phyloP scores from a whole-genome alignment of 2,797 vertebrate species.

The Onychomys arenicola region DNA sequence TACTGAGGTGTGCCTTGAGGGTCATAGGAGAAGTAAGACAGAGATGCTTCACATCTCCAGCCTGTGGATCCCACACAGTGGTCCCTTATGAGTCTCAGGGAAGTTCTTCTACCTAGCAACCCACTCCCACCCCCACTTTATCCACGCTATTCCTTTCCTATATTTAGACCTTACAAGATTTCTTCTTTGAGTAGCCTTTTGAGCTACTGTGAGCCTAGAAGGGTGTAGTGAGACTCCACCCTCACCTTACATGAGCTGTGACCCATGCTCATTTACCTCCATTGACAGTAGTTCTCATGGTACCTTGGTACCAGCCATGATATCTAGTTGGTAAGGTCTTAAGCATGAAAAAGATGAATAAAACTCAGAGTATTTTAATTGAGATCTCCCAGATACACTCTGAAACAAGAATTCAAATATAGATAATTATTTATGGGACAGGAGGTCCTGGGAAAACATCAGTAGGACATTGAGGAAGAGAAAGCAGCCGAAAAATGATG shows the following conservation, averaged over 20 bases:
- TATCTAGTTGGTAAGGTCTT: not conserved
- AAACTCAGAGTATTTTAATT: not conserved
- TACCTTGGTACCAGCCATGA: not conserved
- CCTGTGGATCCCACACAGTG: accelerated
- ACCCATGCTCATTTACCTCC: not conserved
- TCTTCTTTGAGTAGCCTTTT: not conserved
- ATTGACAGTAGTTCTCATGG: not conserved
- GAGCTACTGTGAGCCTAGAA: not conserved
- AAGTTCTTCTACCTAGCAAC: not conserved
- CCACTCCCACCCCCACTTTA: not conserved
- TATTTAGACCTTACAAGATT: not conserved
- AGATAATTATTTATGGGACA: not conserved
- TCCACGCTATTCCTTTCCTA: not conserved
- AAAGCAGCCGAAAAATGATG: not conserved
- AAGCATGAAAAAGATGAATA: not conserved
- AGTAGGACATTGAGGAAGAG: not conserved
- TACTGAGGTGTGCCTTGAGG: no score
- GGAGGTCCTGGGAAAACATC: not conserved
- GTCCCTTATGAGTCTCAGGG: not conserved
- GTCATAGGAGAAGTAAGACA: not conserved
- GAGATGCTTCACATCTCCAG: not conserved
- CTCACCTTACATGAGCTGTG: not conserved
- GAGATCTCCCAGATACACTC: not conserved
- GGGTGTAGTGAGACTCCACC: not conserved
- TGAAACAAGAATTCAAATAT: not conserved